Conservation (phyloP, 2,113 vertebrate species). For the Lepisosteus osseus region DNA sequence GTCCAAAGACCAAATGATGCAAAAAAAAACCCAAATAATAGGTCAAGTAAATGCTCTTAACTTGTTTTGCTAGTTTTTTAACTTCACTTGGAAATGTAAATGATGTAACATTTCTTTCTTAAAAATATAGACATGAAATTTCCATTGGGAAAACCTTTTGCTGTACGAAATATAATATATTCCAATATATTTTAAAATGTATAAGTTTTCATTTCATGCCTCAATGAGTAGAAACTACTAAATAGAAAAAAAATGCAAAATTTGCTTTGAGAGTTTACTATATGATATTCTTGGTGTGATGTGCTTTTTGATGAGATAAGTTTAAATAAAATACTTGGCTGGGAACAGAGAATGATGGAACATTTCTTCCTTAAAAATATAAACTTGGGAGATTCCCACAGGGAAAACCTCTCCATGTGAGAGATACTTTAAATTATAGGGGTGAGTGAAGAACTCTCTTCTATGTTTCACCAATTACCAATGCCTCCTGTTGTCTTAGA, state of each 20-base stretch:
- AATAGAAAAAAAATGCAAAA: background rate
- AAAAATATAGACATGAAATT: conserved; percentile 20
- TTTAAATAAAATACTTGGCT: too few relatives aligned
- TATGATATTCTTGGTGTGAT: too few relatives aligned
- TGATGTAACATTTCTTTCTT: background rate
- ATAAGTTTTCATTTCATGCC: too few relatives aligned
- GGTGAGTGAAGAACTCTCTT: conserved; percentile 14
- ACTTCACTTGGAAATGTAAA: background rate
- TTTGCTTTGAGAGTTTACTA: background rate
- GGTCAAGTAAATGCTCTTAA: too few relatives aligned
- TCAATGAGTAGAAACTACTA: background rate
- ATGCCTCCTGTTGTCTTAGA: conserved; percentile 14
- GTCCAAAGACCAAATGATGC: too few relatives aligned
- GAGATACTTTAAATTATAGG: conserved; percentile 29
- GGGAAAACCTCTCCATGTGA: conserved; percentile 17
- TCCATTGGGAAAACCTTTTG: conserved; percentile 4
- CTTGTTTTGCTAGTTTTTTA: background rate
- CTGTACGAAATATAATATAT: conserved; percentile 8
- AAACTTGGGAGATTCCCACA: conserved; percentile 17
- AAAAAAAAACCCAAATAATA: too few relatives aligned
- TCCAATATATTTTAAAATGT: too few relatives aligned
- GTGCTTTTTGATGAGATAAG: too few relatives aligned
- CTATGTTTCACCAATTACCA: conserved; percentile 29
- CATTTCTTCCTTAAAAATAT: conserved; percentile 13
- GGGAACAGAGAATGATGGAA: background rate